Evolutionary conservation across 2,888 invertebrate species (phyloP).

Genomic region (Drosophila putrida): DNA sequence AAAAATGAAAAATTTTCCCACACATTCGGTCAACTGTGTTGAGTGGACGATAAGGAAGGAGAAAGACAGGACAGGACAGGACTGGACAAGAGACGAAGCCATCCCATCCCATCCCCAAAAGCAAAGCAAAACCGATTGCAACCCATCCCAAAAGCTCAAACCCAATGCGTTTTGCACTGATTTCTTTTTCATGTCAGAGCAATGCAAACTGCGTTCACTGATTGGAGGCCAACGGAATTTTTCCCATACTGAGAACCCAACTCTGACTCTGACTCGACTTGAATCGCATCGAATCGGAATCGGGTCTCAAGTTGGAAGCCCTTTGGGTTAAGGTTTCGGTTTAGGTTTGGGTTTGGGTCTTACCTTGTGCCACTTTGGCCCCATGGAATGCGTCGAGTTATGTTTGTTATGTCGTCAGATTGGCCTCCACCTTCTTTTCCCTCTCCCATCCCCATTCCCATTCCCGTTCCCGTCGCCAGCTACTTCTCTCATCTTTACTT

Average conservation of each 20-base stretch:
- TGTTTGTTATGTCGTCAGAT: slow-evolving; percentile 69
- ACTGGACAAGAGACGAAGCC: slow-evolving; percentile 6
- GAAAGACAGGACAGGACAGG: slow-evolving; percentile 18
- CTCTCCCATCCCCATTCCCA: slow-evolving; percentile 4
- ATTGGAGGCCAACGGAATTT: slow-evolving; percentile 80
- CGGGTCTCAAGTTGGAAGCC: slow-evolving; percentile 35
- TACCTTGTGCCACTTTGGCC: slow-evolving; percentile 80
- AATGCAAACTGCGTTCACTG: slow-evolving; percentile 76
- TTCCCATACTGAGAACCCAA: slow-evolving; percentile 66
- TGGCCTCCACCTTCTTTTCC: slow-evolving; percentile 15
- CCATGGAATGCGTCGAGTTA: slow-evolving; percentile 72
- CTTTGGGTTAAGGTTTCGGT: slow-evolving; percentile 24
- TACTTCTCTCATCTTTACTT: slow-evolving; percentile 29
- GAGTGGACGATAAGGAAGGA: slow-evolving; percentile 62
- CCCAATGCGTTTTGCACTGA: slow-evolving; percentile 74
- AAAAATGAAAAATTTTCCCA: slow-evolving; percentile 84
- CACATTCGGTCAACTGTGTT: slow-evolving; percentile 70
- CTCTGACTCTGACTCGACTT: slow-evolving; percentile 21
- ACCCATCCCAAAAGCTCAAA: slow-evolving; percentile 26
- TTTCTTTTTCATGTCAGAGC: slow-evolving; percentile 82
- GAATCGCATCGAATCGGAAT: slow-evolving; percentile 42
- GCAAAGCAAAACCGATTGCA: not conserved
- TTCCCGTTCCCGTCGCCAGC: slow-evolving; percentile 1
- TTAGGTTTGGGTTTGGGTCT: slow-evolving; percentile 28
- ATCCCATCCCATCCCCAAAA: not conserved